Evolutionary conservation across 1,140 invertebrate species (phyloP).

Genomic region (Tetramorium parvispinum): DNA sequence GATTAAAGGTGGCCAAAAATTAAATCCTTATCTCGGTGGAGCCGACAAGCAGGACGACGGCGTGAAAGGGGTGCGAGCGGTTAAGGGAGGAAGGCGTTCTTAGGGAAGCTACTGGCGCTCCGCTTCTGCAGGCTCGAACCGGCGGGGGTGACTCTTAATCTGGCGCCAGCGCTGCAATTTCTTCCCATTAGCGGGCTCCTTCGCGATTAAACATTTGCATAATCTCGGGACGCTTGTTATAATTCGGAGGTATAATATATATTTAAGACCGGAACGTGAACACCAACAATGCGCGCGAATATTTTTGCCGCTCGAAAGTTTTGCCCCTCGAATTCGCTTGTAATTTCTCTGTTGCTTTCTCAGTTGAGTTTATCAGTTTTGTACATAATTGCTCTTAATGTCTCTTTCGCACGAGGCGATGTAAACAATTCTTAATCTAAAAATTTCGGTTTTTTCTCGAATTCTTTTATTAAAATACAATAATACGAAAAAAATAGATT

Average conservation of each 20-base stretch:
- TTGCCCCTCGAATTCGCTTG: not conserved
- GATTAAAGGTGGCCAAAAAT: slow-evolving; percentile 85
- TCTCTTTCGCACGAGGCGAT: not conserved
- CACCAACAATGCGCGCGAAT: slow-evolving; percentile 66
- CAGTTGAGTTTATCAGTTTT: slow-evolving; percentile 26
- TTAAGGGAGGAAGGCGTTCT: slow-evolving; percentile 69
- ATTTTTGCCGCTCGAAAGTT: slow-evolving; percentile 48
- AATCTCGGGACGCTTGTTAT: slow-evolving; percentile 80
- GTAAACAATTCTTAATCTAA: not conserved
- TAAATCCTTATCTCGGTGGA: slow-evolving; percentile 82
- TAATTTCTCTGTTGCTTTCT: not conserved
- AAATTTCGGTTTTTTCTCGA: not conserved
- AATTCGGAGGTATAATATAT: slow-evolving; percentile 76
- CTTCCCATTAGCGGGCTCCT: slow-evolving; percentile 83
- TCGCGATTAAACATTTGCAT: slow-evolving; percentile 85
- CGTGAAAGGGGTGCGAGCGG: slow-evolving; percentile 73
- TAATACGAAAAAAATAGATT: not conserved
- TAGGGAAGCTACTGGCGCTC: slow-evolving; percentile 54
- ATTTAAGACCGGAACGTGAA: slow-evolving; percentile 62
- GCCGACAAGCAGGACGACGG: slow-evolving; percentile 70
- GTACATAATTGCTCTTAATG: slow-evolving; percentile 30
- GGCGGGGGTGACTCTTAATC: slow-evolving; percentile 81
- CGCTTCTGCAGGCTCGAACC: slow-evolving; percentile 61
- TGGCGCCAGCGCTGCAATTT: slow-evolving; percentile 84
- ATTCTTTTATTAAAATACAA: not conserved